Conservation (phyloP, 2,797 vertebrate genomes). For the Salarias fasciatus region DNA sequence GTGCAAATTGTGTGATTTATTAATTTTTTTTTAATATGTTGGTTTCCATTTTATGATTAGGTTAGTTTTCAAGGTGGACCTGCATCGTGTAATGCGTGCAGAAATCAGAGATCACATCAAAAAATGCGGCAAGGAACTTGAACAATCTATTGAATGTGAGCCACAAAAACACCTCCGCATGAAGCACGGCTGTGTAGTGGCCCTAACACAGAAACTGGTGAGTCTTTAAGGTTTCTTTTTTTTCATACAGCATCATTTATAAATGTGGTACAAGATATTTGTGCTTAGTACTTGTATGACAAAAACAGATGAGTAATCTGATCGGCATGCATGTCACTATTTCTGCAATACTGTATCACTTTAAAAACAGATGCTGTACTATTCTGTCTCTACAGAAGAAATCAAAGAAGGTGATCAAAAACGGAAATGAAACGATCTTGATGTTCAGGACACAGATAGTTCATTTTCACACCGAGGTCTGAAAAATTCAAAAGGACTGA, state of each 20-base stretch:
- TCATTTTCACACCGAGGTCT: conserved; percentile 76
- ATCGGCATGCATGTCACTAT: neutral
- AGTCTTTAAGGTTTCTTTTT: neutral
- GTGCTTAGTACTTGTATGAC: neutral
- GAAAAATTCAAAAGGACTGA: neutral
- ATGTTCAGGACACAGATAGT: conserved; percentile 76
- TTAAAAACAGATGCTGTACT: conserved; percentile 9
- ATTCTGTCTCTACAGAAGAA: conserved; percentile 67
- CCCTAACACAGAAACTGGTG: conserved; percentile 84
- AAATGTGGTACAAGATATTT: neutral
- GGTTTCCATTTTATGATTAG: conserved; percentile 53
- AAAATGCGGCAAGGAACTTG: conserved; percentile 70
- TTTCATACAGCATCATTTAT: neutral
- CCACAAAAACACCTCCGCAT: conserved; percentile 69
- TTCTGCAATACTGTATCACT: neutral
- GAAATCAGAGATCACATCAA: conserved; percentile 75
- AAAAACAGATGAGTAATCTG: neutral
- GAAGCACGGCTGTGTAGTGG: conserved; percentile 82
- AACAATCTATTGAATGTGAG: conserved; percentile 71
- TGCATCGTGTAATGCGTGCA: conserved; percentile 74
- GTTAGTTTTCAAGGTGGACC: conserved; percentile 79
- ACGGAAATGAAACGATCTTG: conserved; percentile 84
- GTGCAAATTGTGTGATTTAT: too few species aligned
- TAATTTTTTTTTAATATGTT: neutral
- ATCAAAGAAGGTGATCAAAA: conserved; percentile 84